phyloP scores from a whole-genome alignment of 2,113 vertebrate species.

The Meriones unguiculatus region DNA sequence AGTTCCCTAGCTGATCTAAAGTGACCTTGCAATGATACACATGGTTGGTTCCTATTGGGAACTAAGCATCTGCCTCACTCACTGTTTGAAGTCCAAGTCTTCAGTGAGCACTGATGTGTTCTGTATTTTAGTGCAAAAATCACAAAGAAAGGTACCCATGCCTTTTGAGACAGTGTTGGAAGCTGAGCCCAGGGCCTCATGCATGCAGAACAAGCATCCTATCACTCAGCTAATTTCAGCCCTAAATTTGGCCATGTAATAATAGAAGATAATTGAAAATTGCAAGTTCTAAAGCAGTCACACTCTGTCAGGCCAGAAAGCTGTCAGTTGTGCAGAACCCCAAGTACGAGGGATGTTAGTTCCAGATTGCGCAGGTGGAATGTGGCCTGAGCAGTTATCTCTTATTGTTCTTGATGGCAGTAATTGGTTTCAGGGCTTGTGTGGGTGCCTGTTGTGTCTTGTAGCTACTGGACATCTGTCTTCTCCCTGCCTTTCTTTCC shows the following conservation, averaged over 20 bases:
- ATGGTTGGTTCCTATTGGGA: neutral
- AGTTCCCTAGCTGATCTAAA: neutral
- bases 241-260: neutral
- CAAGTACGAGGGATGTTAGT: neutral
- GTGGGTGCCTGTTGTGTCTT: constrained; percentile 67
- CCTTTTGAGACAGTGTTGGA: neutral
- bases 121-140: constrained; percentile 11
- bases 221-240: neutral
- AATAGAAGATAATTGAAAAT: neutral
- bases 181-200: neutral
- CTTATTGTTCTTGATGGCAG: constrained; percentile 62
- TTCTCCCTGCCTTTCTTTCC: constrained; percentile 86
- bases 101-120: constrained; percentile 2
- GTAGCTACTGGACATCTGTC: constrained; percentile 82
- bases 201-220: neutral
- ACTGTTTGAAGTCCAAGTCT: constrained; percentile 1
- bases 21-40: neutral
- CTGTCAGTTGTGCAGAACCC: neutral
- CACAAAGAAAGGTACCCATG: neutral
- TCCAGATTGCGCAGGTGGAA: neutral
- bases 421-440: constrained; percentile 67
- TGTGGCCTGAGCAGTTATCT: neutral
- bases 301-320: neutral
- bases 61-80: neutral
- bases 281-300: constrained; percentile 40